Conservation (phyloP, 2,888 invertebrate species). For the Ectemnius lituratus region DNA sequence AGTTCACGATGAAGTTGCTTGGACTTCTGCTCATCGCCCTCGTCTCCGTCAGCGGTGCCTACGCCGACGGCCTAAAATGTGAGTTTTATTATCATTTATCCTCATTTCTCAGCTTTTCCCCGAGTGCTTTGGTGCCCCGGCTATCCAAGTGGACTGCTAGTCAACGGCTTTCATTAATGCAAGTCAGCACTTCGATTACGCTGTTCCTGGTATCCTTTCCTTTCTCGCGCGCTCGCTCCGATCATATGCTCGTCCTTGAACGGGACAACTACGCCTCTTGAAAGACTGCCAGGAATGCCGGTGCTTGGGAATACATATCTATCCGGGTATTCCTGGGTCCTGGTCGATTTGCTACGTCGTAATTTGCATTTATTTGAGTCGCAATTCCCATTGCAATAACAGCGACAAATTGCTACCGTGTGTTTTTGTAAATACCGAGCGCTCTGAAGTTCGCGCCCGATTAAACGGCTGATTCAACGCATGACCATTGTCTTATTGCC, state of each 20-base stretch:
- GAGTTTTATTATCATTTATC: slow-evolving; percentile 78
- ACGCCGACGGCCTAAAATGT: slow-evolving; percentile 82
- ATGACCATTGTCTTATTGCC: too few species aligned
- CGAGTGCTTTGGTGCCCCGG: too few species aligned
- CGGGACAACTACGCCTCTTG: not conserved
- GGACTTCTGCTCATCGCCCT: slow-evolving; percentile 79
- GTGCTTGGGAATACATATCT: not conserved
- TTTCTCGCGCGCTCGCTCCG: slow-evolving; percentile 2
- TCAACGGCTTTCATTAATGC: too few species aligned
- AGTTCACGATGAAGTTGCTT: slow-evolving; percentile 76
- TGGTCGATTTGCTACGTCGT: too few species aligned
- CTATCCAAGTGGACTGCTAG: too few species aligned
- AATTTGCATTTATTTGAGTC: too few species aligned
- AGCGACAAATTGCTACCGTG: too few species aligned
- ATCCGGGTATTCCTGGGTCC: not conserved
- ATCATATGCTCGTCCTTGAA: slow-evolving; percentile 18
- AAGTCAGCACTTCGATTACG: too few species aligned
- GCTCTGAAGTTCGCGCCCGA: too few species aligned
- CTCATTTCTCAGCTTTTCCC: slow-evolving; percentile 12
- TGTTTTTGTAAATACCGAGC: too few species aligned
- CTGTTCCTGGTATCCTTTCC: slow-evolving; percentile 8
- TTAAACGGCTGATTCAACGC: too few species aligned
- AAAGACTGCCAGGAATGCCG: not conserved
- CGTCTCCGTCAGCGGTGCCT: slow-evolving; percentile 78
- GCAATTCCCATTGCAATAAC: too few species aligned